Conservation (phyloP, 2,888 invertebrate species). For the Ptychoptera albimana region DNA sequence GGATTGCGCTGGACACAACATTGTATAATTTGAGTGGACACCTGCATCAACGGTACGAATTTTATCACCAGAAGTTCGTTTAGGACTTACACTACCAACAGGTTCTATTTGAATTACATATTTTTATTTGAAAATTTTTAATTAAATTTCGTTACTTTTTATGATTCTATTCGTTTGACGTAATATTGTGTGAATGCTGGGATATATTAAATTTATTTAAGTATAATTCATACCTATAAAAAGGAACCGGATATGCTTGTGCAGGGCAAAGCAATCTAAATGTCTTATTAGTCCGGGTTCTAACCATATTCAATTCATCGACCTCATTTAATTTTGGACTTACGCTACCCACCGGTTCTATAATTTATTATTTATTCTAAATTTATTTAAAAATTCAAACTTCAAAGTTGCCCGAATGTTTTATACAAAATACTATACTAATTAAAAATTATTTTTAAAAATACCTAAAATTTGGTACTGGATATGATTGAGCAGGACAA, state of each 20-base stretch:
- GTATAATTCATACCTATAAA: slow-evolving; percentile 42
- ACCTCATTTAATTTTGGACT: slow-evolving; percentile 49
- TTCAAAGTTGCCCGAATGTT: background rate
- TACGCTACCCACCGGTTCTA: slow-evolving; percentile 37
- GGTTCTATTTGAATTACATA: slow-evolving; percentile 24
- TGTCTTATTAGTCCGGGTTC: slow-evolving; percentile 30
- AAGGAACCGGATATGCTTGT: slow-evolving; percentile 54
- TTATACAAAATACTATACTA: background rate
- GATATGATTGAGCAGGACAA: slow-evolving; percentile 63
- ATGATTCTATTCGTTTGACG: background rate
- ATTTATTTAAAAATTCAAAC: background rate
- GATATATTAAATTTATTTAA: too few species aligned
- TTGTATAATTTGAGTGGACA: slow-evolving; percentile 32
- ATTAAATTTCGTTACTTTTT: background rate
- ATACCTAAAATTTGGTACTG: slow-evolving; percentile 51
- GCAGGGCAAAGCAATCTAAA: slow-evolving; percentile 54
- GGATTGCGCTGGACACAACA: slow-evolving; percentile 59
- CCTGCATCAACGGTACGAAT: slow-evolving; percentile 23
- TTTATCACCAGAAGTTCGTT: slow-evolving; percentile 35
- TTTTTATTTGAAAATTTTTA: background rate
- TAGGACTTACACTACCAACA: slow-evolving; percentile 38
- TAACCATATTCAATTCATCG: slow-evolving; percentile 42
- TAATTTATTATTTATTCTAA: slow-evolving; percentile 5
- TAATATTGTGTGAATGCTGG: too few species aligned
- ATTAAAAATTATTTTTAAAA: background rate